A percentile compares a stretch with the other conserved stretches of the same genome.
Conservation (phyloP, 2,797 vertebrate genomes). For the Clarias pachynema region DNA sequence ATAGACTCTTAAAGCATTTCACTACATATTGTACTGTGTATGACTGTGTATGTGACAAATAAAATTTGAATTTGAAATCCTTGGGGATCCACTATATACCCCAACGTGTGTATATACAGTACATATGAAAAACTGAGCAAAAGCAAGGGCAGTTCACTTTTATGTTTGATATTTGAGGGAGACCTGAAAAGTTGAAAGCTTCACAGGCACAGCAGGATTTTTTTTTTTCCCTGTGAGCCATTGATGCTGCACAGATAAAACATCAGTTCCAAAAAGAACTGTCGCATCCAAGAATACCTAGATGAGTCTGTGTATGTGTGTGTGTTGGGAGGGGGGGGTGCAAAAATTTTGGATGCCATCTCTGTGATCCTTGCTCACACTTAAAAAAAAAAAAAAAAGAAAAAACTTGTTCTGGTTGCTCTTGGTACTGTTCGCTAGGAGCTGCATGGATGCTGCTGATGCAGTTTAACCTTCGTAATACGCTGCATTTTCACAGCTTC, state of each 20-base stretch:
- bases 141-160: slow-evolving; percentile 15
- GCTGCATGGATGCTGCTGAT: not conserved
- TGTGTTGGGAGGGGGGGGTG: not conserved
- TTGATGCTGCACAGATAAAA: slow-evolving; percentile 10
- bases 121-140: not conserved
- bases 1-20: not conserved
- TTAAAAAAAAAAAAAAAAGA: not conserved
- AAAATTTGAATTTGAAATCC: too few species aligned
- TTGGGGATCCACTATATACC: not conserved
- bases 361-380: not conserved
- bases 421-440: not conserved
- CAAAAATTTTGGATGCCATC: not conserved
- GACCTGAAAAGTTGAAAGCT: slow-evolving; percentile 3
- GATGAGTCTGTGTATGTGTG: not conserved
- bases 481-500: not conserved
- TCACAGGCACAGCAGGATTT: slow-evolving; percentile 31
- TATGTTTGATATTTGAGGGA: slow-evolving; percentile 2
- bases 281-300: not conserved
- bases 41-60: too few species aligned
- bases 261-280: not conserved
- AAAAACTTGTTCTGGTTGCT: not conserved
- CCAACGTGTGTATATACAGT: not conserved
- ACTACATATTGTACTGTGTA: too few species aligned
- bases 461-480: not conserved
- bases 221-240: not conserved